Evolutionary conservation across 1,140 invertebrate genomes (phyloP).

Genomic region (Riptortus pedestris): DNA sequence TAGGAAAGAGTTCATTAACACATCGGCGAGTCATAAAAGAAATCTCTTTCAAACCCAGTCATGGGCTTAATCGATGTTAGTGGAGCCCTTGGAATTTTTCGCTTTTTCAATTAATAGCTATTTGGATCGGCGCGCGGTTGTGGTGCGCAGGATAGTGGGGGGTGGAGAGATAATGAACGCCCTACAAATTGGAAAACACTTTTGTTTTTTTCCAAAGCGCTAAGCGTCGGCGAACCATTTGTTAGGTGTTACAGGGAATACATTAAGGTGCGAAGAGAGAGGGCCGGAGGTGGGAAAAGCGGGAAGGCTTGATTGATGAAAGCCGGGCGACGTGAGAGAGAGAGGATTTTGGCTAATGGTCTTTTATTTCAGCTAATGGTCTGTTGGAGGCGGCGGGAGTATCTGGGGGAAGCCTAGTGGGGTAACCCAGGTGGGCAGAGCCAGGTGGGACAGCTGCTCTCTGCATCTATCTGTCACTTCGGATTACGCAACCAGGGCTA

Average conservation of each 20-base stretch:
- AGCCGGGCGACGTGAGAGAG: not conserved
- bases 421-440: not conserved
- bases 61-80: not conserved
- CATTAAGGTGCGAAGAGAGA: not conserved
- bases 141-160: not conserved
- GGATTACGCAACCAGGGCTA: slow-evolving; percentile 9
- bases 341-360: slow-evolving; percentile 8
- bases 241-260: slow-evolving; percentile 3
- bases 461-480: not conserved
- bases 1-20: not conserved
- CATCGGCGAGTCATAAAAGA: not conserved
- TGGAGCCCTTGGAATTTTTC: slow-evolving; percentile 3
- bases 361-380: slow-evolving; percentile 14
- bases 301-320: not conserved
- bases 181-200: slow-evolving; percentile 15
- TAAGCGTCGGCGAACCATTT: not conserved
- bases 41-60: not conserved
- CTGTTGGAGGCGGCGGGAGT: not conserved
- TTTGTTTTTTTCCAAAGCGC: slow-evolving; percentile 15
- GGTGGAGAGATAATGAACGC: slow-evolving; percentile 4
- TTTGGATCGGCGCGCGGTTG: not conserved
- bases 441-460: not conserved
- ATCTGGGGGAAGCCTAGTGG: too few species aligned
- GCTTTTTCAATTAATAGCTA: slow-evolving; percentile 5
- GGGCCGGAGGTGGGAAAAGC: not conserved